Conservation (phyloP, 2,113 vertebrate genomes). For the Pterocles gutturalis region DNA sequence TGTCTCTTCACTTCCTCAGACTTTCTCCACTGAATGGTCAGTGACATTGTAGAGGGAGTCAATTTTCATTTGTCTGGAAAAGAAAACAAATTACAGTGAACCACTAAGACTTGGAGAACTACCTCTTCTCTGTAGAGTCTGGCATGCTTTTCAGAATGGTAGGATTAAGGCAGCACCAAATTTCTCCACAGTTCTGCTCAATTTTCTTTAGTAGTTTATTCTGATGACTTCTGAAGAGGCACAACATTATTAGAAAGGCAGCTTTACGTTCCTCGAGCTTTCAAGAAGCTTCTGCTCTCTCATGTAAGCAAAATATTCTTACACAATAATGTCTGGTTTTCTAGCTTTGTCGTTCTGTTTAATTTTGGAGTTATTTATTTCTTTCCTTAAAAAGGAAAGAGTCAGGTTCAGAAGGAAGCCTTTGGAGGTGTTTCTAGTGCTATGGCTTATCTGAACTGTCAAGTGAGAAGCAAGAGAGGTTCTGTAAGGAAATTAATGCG, state of each 20-base stretch:
- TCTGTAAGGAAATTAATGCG: background rate
- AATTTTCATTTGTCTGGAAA: conserved; percentile 49
- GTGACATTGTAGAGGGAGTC: conserved; percentile 28
- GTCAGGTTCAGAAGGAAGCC: background rate
- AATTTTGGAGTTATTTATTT: background rate
- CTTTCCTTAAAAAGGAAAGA: background rate
- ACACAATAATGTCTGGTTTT: background rate
- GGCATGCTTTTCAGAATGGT: background rate
- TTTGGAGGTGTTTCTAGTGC: background rate
- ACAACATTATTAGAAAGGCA: background rate
- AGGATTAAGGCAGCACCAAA: conserved; percentile 31
- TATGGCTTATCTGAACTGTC: background rate
- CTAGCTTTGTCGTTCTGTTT: background rate
- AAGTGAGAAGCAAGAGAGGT: background rate
- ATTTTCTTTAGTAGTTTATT: conserved; percentile 8
- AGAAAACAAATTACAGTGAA: conserved; percentile 47
- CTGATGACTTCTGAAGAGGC: background rate
- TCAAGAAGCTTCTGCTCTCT: background rate
- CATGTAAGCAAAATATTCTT: background rate
- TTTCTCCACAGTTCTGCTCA: background rate
- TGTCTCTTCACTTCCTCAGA: background rate
- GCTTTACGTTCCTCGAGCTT: background rate
- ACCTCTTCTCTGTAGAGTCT: conserved; percentile 2
- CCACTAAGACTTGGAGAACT: conserved; percentile 38
- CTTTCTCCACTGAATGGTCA: background rate